phyloP scores from a whole-genome alignment of 2,797 vertebrate species.

The Buphagus erythrorhynchus region DNA sequence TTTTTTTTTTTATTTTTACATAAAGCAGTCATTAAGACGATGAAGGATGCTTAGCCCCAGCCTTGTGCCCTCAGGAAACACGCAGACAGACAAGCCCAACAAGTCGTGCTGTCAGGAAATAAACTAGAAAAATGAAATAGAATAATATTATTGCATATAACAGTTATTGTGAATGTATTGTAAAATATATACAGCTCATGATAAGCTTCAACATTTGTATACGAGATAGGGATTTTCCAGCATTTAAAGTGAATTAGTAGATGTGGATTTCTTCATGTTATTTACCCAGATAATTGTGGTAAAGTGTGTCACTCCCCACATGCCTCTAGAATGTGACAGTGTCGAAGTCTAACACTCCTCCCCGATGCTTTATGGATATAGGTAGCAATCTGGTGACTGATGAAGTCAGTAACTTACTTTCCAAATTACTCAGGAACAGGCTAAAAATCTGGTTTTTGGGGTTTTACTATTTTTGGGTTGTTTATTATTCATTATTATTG shows the following conservation, averaged over 20 bases:
- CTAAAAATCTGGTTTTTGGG: not conserved
- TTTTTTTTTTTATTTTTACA: not conserved
- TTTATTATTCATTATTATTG: not conserved
- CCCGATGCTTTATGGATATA: not conserved
- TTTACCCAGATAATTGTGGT: not conserved
- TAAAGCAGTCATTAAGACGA: not conserved
- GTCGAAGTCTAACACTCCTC: accelerated
- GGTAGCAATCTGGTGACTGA: not conserved
- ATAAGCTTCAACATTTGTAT: not conserved
- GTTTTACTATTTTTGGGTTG: not conserved
- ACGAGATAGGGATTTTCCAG: not conserved
- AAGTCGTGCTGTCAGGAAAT: too few species aligned
- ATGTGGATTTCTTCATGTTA: not conserved
- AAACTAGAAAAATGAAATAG: not conserved
- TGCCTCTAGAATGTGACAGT: not conserved
- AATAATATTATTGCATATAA: not conserved
- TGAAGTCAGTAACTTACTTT: not conserved
- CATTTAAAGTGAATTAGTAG: not conserved
- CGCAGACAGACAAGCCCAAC: not conserved
- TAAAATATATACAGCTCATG: not conserved
- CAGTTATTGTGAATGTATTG: not conserved
- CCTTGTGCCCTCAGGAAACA: not conserved
- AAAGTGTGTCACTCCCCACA: accelerated
- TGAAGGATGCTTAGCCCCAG: not conserved
- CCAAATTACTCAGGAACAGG: not conserved